Base-by-base conservation (phyloP, 2,888 invertebrate genomes). In the Ectropis crepuscularia region DNA sequence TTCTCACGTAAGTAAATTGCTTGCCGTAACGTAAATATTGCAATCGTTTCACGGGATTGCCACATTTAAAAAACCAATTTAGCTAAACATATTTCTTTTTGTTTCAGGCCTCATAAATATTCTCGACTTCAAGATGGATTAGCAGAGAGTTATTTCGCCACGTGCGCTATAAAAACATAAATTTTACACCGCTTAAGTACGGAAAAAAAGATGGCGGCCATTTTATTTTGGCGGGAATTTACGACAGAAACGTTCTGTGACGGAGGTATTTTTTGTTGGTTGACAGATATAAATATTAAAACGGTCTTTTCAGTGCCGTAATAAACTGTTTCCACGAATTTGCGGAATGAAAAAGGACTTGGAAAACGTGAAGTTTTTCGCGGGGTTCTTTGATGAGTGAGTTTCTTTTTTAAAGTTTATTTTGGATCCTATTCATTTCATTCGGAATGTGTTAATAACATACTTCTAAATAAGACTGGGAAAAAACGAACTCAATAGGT, bases 231-330 rank as follows among this genome's bases (percentile, higher is more conserved):
- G 54, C 53, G 67, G 49, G 48, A 69, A 64, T 69, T 73, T 69
- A 70, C 67, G 65, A 57, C 59, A 41, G 47, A 55, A 54, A 11
- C 53, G 53, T 37, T 53, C 51, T 53, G 64, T 67, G 67, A 70
- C 63, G 67, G 61, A 63, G 63, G 65, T 59, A 37, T 61, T 65
- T 64, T 67, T 63, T 65, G 58, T 59, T 59, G 61, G 54, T 57
- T 65, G 67, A 63, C 63, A 62, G 67, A 57, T 60, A 67, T 65
- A 63, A 61, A 67, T 67, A 69, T 51, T 67, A 60, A 65, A 62
- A 61, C 28, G 59, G 28, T 55, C 37, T 57, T 64, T 59, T 60
- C 37, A 50, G 50, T 38, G 48, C 9, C 8, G 49, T 50, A 54
- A 57, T 62, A 66, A 61, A 57, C 51, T 60, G 66, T 60, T 60